Conservation (phyloP, 2,113 vertebrate species). For the Ochotona curzoniae region DNA sequence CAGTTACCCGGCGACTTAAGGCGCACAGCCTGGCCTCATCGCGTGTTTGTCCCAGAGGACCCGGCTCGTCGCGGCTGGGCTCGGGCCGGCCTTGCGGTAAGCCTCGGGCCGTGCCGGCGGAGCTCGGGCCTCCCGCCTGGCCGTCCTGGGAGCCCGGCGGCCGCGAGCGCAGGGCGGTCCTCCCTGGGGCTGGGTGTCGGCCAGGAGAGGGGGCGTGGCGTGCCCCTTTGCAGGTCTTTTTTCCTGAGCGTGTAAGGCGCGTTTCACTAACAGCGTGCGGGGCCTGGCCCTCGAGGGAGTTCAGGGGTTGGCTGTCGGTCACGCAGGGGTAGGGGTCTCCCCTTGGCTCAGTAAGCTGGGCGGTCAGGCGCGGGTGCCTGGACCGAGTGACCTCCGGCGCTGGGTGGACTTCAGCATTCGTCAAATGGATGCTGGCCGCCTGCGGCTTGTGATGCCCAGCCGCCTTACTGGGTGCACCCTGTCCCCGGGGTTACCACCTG, state of each 20-base stretch:
- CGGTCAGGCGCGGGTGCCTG: background rate
- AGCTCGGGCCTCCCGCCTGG: background rate
- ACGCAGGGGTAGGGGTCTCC: too few relatives aligned
- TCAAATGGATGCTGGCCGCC: background rate
- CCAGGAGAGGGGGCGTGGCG: too few relatives aligned
- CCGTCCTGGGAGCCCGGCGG: too few relatives aligned
- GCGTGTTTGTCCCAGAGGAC: background rate
- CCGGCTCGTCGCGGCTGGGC: conserved; percentile 50
- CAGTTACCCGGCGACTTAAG: accelerated
- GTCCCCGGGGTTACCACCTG: background rate
- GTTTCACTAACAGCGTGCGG: background rate
- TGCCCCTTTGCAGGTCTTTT: background rate
- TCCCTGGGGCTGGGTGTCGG: too few relatives aligned
- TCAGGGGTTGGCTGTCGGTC: background rate
- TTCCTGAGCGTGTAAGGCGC: too few relatives aligned
- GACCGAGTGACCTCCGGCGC: background rate
- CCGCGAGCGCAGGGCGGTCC: too few relatives aligned
- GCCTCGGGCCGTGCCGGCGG: conserved; percentile 39
- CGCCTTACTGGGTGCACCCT: background rate
- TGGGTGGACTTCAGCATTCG: conserved; percentile 14
- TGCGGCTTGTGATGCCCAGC: background rate
- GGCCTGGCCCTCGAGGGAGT: background rate
- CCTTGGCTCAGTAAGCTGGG: too few relatives aligned
- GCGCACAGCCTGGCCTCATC: accelerated
- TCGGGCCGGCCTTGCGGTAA: conserved; percentile 71